Evolutionary conservation across 2,797 vertebrate species (phyloP).

Genomic region (Chrysocyon brachyurus): DNA sequence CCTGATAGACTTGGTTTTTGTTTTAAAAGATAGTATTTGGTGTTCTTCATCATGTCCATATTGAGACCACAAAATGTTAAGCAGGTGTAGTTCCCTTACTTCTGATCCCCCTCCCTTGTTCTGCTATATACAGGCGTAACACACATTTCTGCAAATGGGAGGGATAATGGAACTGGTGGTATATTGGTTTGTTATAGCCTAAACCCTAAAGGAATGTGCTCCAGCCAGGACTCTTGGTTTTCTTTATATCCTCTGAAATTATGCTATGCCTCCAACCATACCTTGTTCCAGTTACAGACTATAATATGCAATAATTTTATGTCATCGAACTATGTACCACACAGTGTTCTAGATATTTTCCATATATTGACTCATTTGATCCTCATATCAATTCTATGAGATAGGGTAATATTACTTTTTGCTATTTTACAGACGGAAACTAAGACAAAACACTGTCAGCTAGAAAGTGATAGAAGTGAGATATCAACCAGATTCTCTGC

Average conservation of each 20-base stretch:
- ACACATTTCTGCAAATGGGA: slow-evolving; percentile 2
- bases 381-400: not conserved
- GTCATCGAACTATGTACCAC: not conserved
- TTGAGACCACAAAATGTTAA: not conserved
- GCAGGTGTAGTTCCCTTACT: not conserved
- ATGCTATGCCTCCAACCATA: not conserved
- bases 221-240: not conserved
- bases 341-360: not conserved
- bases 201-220: not conserved
- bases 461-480: slow-evolving; percentile 31
- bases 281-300: slow-evolving; percentile 18
- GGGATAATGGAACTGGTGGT: not conserved
- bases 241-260: slow-evolving; percentile 55
- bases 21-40: slow-evolving; percentile 4
- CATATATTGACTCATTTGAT: slow-evolving; percentile 14
- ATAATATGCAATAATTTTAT: not conserved
- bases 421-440: slow-evolving; percentile 33
- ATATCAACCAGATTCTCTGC: not conserved
- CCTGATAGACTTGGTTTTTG: not conserved
- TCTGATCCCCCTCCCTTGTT: not conserved
- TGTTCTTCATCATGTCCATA: not conserved
- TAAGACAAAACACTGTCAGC: not conserved
- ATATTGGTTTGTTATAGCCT: not conserved
- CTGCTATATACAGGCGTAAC: not conserved
- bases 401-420: not conserved